These are phyloP conservation scores for Axinella damicornis DNA, from an alignment of 37 sponge, comb jelly and placozoan species.

Conservation along the genomic window DNA sequence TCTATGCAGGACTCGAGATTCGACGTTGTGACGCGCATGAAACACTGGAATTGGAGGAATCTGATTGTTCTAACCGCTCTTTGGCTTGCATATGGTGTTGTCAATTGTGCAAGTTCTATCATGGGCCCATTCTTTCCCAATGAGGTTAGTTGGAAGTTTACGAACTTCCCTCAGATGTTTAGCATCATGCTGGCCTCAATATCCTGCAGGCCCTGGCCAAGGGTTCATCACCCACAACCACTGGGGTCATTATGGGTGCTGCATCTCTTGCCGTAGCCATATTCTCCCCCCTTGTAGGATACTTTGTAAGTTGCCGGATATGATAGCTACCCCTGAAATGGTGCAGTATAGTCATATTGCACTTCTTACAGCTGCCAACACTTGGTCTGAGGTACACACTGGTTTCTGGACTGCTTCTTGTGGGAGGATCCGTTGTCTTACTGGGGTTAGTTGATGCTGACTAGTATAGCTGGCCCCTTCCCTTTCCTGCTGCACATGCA, in stretches of 20 bases:
- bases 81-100: conserved; percentile 34
- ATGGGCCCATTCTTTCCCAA: conserved; percentile 58
- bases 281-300: conserved; percentile 53
- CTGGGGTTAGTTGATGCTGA: conserved; percentile 50
- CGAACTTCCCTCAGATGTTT: too few species aligned
- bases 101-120: conserved; percentile 46
- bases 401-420: conserved; percentile 22
- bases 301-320: conserved; percentile 57
- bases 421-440: conserved; percentile 35
- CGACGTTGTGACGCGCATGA: too few species aligned
- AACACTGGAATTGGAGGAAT: conserved; percentile 9
- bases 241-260: conserved; percentile 46
- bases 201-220: conserved; percentile 38
- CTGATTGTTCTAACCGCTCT: background rate
- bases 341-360: too few species aligned
- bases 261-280: conserved; percentile 58
- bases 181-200: too few species aligned
- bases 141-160: conserved; percentile 31
- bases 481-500: too few species aligned
- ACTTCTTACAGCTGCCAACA: conserved; percentile 27
- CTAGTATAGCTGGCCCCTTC: background rate
- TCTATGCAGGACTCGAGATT: too few species aligned
- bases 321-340: too few species aligned
- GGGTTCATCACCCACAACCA: conserved; percentile 8
- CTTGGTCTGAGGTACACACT: conserved; percentile 54